Evolutionary conservation across 64 coral and sea anemone genomes (phyloP), one percentile per base, ranked within the genome.

Genomic region (Anthopleura sola): DNA sequence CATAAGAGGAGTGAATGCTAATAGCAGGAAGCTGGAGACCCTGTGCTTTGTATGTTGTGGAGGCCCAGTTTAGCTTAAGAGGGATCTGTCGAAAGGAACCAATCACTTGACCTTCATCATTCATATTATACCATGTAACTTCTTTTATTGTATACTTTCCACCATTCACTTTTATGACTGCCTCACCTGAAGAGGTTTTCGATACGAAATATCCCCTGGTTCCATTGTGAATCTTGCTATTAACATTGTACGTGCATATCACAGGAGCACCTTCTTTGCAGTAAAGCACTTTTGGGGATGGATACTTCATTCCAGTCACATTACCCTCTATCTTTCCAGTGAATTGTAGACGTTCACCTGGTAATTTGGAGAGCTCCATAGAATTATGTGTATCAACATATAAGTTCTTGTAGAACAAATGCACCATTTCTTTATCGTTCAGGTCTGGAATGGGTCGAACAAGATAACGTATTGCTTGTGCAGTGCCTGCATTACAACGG

Each of bases 1-100:
- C 88, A 80, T 87, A 78, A 5, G 48, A 26, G 10, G 84, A 87
- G 21, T 95, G 88, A 9, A 84, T 53, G 0, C 87, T 17, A 0
- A 79, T 85, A 26, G 71, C 75, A 0, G 60, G 24, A 11, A 90
- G 36, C 1, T 68, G 54, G 3, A 78, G 79, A 3, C 93, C 93
- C 85, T 90, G 88, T n/a, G 80, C 28, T 46, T 91, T 95, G 68
- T 95, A 85, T 7, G 85, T 76, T 7, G 91, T 93, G 47, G 83
- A 20, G 11, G 86, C 83, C 91, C 86, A 93, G 19, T 78, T 33
- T n/a, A 93, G 34, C 34, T 86, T 89, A 0, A 89, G 13, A 1
- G 91, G 91, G 5, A 93, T 37, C 55, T 89, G 55, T 56, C 7
- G 15, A 33, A 36, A 83, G 64, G 24, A 71, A 55, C 2, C 87